Conservation (phyloP, 1,140 invertebrate genomes). For the Euwallacea fornicatus region DNA sequence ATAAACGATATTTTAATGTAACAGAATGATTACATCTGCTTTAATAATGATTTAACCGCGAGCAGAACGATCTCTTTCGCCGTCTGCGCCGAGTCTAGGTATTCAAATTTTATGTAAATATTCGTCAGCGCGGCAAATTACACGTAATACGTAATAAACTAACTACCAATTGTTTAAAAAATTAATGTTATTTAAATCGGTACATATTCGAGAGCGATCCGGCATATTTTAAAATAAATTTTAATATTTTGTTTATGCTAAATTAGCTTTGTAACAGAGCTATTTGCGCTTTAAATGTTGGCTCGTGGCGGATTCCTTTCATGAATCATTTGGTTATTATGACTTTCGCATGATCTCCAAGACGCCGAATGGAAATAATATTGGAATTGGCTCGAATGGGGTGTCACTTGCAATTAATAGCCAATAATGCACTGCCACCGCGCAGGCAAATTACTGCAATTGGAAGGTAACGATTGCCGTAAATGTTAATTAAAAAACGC, state of each 20-base stretch:
- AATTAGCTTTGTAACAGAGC: constrained; percentile 34
- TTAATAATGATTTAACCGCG: constrained; percentile 29
- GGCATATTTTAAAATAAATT: constrained; percentile 41
- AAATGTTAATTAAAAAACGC: neutral
- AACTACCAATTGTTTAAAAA: constrained; percentile 39
- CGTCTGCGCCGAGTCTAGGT: constrained; percentile 33
- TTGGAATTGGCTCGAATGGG: neutral
- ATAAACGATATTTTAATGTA: constrained; percentile 20
- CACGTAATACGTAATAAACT: constrained; percentile 36
- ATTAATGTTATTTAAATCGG: constrained; percentile 39
- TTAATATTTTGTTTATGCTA: constrained; percentile 41
- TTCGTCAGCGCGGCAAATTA: constrained; percentile 27
- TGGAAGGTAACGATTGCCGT: neutral
- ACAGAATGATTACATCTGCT: constrained; percentile 17
- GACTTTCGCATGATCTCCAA: neutral
- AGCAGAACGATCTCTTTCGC: constrained; percentile 11
- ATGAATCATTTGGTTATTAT: constrained; percentile 11
- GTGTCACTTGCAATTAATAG: constrained; percentile 5
- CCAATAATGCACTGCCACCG: neutral
- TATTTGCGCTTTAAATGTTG: constrained; percentile 34
- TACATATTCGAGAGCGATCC: constrained; percentile 36
- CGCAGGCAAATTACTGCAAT: neutral
- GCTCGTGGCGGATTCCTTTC: constrained; percentile 28
- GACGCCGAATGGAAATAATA: no score
- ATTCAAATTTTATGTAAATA: constrained; percentile 38